phyloP scores from a whole-genome alignment of 1,140 invertebrate genomes.

The Aethina tumida region DNA sequence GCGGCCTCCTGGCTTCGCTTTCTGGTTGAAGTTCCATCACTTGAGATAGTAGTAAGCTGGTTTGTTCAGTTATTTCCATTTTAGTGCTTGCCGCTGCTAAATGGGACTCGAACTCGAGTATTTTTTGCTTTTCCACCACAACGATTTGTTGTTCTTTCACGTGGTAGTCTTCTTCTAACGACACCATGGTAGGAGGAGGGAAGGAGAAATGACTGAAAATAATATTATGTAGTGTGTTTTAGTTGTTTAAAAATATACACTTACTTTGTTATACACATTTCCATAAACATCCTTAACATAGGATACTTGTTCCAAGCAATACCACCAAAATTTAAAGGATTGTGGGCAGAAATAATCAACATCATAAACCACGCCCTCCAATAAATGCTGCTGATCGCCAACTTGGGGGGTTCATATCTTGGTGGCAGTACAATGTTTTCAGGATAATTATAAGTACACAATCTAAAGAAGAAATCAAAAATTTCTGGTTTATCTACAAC shows the following conservation, averaged over 20 bases:
- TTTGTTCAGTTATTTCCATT: slow-evolving; percentile 82
- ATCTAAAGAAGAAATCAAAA: slow-evolving; percentile 81
- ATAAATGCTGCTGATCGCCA: slow-evolving; percentile 85
- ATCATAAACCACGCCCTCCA: slow-evolving; percentile 93
- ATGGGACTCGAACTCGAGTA: slow-evolving; percentile 89
- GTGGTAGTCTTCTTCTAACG: slow-evolving; percentile 29
- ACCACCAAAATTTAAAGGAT: slow-evolving; percentile 78
- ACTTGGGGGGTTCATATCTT: slow-evolving; percentile 74
- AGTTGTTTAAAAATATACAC: slow-evolving; percentile 19
- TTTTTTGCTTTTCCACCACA: slow-evolving; percentile 67
- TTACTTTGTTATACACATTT: slow-evolving; percentile 95
- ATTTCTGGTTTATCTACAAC: slow-evolving; percentile 75
- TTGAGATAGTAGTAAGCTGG: slow-evolving; percentile 75
- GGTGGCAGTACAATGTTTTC: slow-evolving; percentile 82
- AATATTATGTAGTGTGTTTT: background rate
- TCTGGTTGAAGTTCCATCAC: slow-evolving; percentile 70
- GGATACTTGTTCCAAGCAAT: slow-evolving; percentile 85
- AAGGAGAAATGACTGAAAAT: slow-evolving; percentile 51
- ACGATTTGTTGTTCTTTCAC: slow-evolving; percentile 48
- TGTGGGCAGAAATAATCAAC: slow-evolving; percentile 82
- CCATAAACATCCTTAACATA: slow-evolving; percentile 84
- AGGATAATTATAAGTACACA: slow-evolving; percentile 85
- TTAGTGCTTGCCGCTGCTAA: slow-evolving; percentile 80
- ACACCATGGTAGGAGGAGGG: slow-evolving; percentile 57
- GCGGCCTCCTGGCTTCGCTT: slow-evolving; percentile 71